phyloP scores from a whole-genome alignment of 2,797 vertebrate genomes.

The Xiphorhynchus erythropygius region DNA sequence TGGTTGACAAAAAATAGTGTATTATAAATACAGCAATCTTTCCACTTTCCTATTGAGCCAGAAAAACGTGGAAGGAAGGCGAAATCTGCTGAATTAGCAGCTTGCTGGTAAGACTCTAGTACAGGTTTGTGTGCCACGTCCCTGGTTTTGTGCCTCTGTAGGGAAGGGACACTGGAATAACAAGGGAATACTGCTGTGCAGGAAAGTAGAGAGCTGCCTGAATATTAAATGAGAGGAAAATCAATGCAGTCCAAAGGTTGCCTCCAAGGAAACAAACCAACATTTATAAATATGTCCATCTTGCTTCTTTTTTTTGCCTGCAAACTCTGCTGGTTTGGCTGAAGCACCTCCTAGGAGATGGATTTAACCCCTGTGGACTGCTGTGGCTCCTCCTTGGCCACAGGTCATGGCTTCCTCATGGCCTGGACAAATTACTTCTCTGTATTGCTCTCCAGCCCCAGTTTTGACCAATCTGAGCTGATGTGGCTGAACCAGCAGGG shows the following conservation, averaged over 20 bases:
- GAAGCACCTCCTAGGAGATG: background rate
- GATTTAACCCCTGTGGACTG: background rate
- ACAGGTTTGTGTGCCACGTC: background rate
- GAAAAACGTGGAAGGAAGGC: background rate
- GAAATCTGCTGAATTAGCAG: background rate
- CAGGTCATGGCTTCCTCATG: background rate
- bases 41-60: background rate
- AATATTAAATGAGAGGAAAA: conserved; percentile 58
- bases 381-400: background rate
- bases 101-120: background rate
- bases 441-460: background rate
- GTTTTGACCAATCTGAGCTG: background rate
- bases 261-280: conserved; percentile 62
- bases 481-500: background rate
- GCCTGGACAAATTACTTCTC: background rate
- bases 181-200: background rate
- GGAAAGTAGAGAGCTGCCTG: conserved; percentile 37
- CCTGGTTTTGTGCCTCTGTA: background rate
- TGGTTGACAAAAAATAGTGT: background rate
- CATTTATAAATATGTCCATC: conserved; percentile 39
- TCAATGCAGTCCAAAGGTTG: conserved; percentile 66
- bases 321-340: background rate
- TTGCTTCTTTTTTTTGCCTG: conserved; percentile 9
- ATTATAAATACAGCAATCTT: conserved; percentile 16
- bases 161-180: background rate